Evolutionary conservation across 2,113 vertebrate genomes (phyloP), one percentile per base, ranked within the genome.

Genomic region (Todiramphus saurophagus): DNA sequence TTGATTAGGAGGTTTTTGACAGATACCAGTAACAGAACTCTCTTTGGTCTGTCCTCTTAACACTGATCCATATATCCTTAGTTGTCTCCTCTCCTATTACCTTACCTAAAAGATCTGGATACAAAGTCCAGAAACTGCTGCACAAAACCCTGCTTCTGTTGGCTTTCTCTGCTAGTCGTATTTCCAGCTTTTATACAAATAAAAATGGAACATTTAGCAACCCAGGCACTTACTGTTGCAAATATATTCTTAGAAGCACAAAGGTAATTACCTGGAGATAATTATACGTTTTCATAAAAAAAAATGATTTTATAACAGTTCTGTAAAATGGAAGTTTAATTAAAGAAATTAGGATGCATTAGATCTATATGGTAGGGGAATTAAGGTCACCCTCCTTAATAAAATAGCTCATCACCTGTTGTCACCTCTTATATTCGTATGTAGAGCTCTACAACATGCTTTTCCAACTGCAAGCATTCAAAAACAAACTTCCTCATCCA

Each of bases 391-490:
- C 1, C 19, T 87, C 14, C n/a, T 76, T 94, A 82, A 94, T 76
- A 74, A 76, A 90, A 89, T 12, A 75, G 23, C 44, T 94, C 66
- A 79, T 68, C 74, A 93, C 43, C 10, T 68, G 14, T 56, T 94
- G 15, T 39, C 37, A 24, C 39, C 27, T 92, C 68, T 89, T 82
- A 25, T 25, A 44, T 70, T 60, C 46, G 19, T 25, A 2, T 62
- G 68, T 51, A 93, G 64, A 89, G 63, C 55, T 74, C 64, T 96
- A 55, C 77, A 93, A 79, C n/a, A 41, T 37, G 79, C 73, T 95
- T 78, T 66, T 83, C 90, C 3, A 25, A 35, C 21, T 87, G 7
- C 18, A 81, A 59, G 51, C 6, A 93, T 79, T 83, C 87, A 95
- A 77, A 94, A 53, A 1, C 7, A 41, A 41, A 46, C 76, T 90